These are phyloP conservation scores for Alca torda DNA, from an alignment of 2,797 vertebrate genomes.

Conservation along the genomic window DNA sequence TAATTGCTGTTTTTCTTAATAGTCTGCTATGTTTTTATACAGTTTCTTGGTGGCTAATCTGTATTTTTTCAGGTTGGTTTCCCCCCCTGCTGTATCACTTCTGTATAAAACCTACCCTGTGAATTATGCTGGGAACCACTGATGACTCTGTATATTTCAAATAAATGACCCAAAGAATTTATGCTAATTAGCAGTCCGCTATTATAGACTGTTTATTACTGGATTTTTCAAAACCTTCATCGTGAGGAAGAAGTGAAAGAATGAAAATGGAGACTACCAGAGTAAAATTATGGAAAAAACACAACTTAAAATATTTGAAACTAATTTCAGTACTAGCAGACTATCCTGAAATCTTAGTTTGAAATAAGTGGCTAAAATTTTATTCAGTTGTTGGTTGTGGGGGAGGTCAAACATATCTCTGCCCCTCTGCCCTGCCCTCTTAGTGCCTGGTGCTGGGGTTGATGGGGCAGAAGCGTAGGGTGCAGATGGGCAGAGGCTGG, in stretches of 20 bases:
- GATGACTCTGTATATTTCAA: not conserved
- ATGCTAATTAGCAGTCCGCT: not conserved
- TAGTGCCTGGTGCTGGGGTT: accelerated
- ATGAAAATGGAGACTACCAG: not conserved
- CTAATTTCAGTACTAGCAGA: not conserved
- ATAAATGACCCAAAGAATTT: not conserved
- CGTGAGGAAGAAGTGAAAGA: not conserved
- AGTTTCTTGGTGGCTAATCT: not conserved
- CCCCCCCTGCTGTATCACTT: not conserved
- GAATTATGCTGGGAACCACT: not conserved
- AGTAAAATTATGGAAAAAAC: not conserved
- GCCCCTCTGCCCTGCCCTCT: not conserved
- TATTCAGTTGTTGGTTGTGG: not conserved
- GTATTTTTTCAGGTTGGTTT: not conserved
- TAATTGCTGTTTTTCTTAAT: not conserved
- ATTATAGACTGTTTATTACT: not conserved
- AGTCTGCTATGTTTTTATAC: not conserved
- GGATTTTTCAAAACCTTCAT: not conserved
- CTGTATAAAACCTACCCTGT: not conserved
- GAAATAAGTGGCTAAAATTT: not conserved
- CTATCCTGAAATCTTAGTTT: not conserved
- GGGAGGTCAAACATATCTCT: not conserved
- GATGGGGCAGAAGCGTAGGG: not conserved
- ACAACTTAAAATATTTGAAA: not conserved
- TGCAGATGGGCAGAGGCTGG: not conserved